Base-by-base conservation (phyloP, 1,140 invertebrate species). In the Aradophagus sp. region DNA sequence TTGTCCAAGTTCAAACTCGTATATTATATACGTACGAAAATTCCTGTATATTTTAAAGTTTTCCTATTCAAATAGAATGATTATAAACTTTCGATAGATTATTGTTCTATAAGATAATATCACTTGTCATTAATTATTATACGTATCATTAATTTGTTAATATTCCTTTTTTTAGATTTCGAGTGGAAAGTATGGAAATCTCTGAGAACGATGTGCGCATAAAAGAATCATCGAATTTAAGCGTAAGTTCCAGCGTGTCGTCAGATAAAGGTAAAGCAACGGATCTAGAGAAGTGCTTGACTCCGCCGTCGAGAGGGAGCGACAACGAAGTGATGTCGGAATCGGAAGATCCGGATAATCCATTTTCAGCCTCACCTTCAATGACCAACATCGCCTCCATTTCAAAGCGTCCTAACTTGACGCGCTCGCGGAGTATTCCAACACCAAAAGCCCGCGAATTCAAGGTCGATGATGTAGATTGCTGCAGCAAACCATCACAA, bases 151-250 rank as follows among this genome's bases (percentile, higher is more conserved):
- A n/a, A n/a, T n/a, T n/a, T n/a, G n/a, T n/a, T n/a, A n/a, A n/a
- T n/a, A n/a, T 23, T 23, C 8, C 20, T 23, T 23, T 29, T 67
- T 74, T 5, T 48, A 86, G 84, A 56, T 86, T 86, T 15, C 70
- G 81, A 1, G 84, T 86, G 0, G 83, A 85, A 52, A 86, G 83
- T 38, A 85, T 77, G 81, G 84, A 84, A 17, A 81, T 85, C 14
- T 45, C 80, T 1, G 82, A 84, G 0, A 77, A 79, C 1, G 84
- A 86, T n/a, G 84, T 84, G 0, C 77, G 84, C 26, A 84, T 85
- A 27, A 85, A 84, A 27, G 79, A 84, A 16, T 44, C 44, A 0
- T 73, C 61, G 2, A 71, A 71, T 12, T 71, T 53, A 0, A 62
- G 56, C 0, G 39, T 76, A 3, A 67, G 62, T 29, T 62, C 75